Evolutionary conservation across 1,140 invertebrate species (phyloP).

Genomic region (Micrasema longulum): DNA sequence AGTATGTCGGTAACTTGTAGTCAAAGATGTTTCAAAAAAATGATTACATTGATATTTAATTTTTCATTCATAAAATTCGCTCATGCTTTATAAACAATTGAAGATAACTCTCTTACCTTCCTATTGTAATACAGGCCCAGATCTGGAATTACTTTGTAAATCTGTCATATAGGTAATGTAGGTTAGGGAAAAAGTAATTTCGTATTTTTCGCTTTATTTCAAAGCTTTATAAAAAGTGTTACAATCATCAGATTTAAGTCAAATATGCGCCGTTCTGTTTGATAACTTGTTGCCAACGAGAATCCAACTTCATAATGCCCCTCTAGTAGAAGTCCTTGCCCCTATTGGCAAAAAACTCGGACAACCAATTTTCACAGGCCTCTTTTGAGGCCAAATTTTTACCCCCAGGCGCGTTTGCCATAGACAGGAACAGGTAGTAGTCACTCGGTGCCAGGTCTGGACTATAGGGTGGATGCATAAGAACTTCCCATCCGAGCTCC

Average conservation of each 20-base stretch:
- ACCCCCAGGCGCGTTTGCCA: too few species aligned
- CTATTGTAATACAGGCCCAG: too few species aligned
- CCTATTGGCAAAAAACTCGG: constrained; percentile 21
- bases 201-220: constrained; percentile 24
- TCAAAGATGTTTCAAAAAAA: too few species aligned
- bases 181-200: constrained; percentile 18
- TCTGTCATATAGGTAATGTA: too few species aligned
- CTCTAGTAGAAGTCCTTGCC: constrained; percentile 16
- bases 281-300: constrained; percentile 22
- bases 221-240: constrained; percentile 23
- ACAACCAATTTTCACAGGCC: constrained; percentile 12
- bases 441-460: constrained; percentile 12
- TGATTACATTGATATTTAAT: too few species aligned
- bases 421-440: too few species aligned
- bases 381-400: constrained; percentile 4
- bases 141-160: too few species aligned
- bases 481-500: constrained; percentile 17
- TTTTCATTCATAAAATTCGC: too few species aligned
- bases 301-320: constrained; percentile 22
- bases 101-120: too few species aligned
- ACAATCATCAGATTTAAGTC: constrained; percentile 20
- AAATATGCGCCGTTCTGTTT: constrained; percentile 24
- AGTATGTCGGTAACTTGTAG: too few species aligned
- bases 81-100: too few species aligned
- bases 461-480: constrained; percentile 23